Evolutionary conservation across 2,797 vertebrate species (phyloP), one percentile per base, ranked within the genome.

Genomic region (Heterohyrax brucei): DNA sequence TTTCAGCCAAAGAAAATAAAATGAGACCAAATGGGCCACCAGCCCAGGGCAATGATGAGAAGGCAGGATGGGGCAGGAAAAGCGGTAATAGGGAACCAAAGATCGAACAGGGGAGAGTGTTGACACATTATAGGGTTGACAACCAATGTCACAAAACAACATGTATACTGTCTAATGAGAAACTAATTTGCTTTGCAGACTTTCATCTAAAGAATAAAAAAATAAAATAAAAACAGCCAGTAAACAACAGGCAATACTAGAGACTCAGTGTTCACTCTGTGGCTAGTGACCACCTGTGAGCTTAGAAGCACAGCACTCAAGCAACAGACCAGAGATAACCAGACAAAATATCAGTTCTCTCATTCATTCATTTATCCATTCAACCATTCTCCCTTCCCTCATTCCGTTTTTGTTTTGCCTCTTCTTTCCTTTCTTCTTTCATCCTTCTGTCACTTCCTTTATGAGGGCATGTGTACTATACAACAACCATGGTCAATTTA

Each of bases 181-280:
- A 56, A 56, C 53, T 56, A 56, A 56, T 56, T 56, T 56, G 53
- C 53, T 56, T 16, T 56, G 13, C 18, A 56, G 18, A 56, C 13
- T 16, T 56, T 56, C 53, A 56, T 56, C 53, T 14, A 56, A 56
- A 56, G 53, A 56, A 3, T 14, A 50, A 50, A 50, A 53, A 53
- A 53, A 53, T 10, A 53, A 53, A 53, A 53, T 4, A 14, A 56
- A 56, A 13, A 56, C n/a, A 91, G 14, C 79, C 61, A 62, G 72
- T 59, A 89, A 96, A 83, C 53, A 85, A 62, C 0, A 91, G 72
- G 64, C 68, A 93, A 93, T 89, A 94, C 66, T 16, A 72, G 50
- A 95, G 59, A 79, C 73, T 82, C 8, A 46, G 46, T 33, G 39
- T 75, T 88, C n/a, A 68, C 73, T 66, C 30, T 82, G 24, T 22